These are phyloP conservation scores for Trachelus iudaicus DNA, from an alignment of 2,888 invertebrate species.

Conservation along the genomic window DNA sequence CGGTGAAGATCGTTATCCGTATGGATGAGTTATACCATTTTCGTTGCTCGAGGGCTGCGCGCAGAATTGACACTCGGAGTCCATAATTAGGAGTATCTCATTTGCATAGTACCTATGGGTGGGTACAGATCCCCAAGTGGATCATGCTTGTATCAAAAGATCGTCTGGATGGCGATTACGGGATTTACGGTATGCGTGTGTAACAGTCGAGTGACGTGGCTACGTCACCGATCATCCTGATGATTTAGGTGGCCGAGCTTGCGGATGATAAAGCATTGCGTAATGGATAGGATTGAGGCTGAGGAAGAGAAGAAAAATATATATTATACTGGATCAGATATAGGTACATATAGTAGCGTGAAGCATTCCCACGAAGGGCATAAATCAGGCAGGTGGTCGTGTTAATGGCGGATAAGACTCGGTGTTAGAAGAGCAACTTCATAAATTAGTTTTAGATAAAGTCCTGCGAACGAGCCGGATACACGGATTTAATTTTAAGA, in stretches of 20 bases:
- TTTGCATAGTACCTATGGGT: slow-evolving; percentile 30
- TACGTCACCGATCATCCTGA: background rate
- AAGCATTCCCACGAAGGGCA: slow-evolving; percentile 38
- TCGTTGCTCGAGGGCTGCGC: background rate
- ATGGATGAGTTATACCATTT: slow-evolving; percentile 43
- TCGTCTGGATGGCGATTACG: background rate
- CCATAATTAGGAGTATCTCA: slow-evolving; percentile 42
- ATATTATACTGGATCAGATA: slow-evolving; percentile 37
- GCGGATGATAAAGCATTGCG: slow-evolving; percentile 49
- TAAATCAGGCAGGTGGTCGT: slow-evolving; percentile 41
- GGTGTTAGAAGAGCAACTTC: slow-evolving; percentile 10
- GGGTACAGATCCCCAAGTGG: background rate
- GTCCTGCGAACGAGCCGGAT: slow-evolving; percentile 15
- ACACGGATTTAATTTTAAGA: slow-evolving; percentile 1
- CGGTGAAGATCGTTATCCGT: slow-evolving; percentile 35
- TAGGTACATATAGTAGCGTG: slow-evolving; percentile 16
- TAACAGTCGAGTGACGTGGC: background rate
- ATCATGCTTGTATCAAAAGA: background rate
- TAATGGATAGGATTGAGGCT: slow-evolving; percentile 43
- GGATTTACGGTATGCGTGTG: background rate
- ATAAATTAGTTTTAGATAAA: slow-evolving; percentile 27
- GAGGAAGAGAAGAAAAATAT: slow-evolving; percentile 6
- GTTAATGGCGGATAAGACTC: slow-evolving; percentile 25
- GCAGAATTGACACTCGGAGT: slow-evolving; percentile 39
- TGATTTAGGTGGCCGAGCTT: slow-evolving; percentile 44